Evolutionary conservation across 2,797 vertebrate genomes (phyloP).

Genomic region (Pampus argenteus): DNA sequence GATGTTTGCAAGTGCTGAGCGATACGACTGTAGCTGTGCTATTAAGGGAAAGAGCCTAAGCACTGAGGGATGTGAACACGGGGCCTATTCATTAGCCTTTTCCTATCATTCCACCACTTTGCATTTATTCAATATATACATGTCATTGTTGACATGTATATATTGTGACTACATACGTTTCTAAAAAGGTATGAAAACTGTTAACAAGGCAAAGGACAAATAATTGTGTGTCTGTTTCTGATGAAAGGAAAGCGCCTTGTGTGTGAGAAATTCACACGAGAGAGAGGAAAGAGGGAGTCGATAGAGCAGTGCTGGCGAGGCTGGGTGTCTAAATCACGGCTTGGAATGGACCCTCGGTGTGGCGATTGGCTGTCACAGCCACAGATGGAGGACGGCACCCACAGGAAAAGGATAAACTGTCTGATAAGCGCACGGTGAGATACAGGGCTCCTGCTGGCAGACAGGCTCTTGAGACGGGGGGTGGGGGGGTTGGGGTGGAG

Average conservation of each 20-base stretch:
- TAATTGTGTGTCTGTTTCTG: neutral
- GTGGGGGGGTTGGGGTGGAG: neutral
- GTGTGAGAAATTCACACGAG: conserved; percentile 40
- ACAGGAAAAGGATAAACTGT: conserved; percentile 81
- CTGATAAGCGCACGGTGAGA: conserved; percentile 75
- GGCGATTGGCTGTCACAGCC: conserved; percentile 74
- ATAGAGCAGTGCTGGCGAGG: conserved; percentile 61
- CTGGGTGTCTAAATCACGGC: conserved; percentile 74
- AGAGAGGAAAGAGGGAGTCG: conserved; percentile 28
- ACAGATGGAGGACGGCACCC: conserved; percentile 79
- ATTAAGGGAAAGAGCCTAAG: conserved; percentile 44
- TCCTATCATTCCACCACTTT: conserved; percentile 32
- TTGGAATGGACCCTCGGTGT: conserved; percentile 66
- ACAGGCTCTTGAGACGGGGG: conserved; percentile 57
- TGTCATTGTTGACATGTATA: neutral
- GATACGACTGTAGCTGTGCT: conserved; percentile 45
- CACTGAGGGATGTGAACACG: conserved; percentile 53
- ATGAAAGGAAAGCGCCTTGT: conserved; percentile 2
- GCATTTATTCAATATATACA: conserved; percentile 25
- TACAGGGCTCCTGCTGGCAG: conserved; percentile 73
- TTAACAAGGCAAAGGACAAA: neutral
- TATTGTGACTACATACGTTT: neutral
- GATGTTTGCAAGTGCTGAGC: conserved; percentile 65
- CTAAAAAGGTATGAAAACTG: neutral
- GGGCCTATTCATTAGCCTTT: conserved; percentile 52